A percentile compares a stretch with the other conserved stretches of the same genome.
phyloP scores from a whole-genome alignment of 2,113 vertebrate species.

The Anhinga rufa region DNA sequence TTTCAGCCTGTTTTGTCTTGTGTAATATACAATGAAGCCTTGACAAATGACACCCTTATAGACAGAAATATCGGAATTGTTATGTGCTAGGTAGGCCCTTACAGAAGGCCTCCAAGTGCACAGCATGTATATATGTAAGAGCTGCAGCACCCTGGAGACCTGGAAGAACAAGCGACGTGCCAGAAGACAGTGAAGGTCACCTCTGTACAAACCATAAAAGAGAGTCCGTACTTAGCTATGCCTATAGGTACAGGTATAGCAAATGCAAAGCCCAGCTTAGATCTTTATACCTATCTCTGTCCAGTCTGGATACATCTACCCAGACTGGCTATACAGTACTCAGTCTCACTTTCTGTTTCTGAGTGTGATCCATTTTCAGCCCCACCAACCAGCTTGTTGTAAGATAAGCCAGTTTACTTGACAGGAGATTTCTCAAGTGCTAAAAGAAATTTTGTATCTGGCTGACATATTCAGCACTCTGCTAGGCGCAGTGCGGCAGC shows the following conservation, averaged over 20 bases:
- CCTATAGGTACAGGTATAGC: not conserved
- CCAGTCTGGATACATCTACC: not conserved
- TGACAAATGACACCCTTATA: not conserved
- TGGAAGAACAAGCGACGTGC: not conserved
- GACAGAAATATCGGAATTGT: not conserved
- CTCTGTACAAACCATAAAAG: not conserved
- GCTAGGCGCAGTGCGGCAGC: fast-evolving
- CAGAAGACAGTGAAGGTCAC: not conserved
- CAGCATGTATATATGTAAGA: not conserved
- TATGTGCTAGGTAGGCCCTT: not conserved
- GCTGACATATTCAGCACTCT: not conserved
- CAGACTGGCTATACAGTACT: not conserved
- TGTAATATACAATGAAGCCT: not conserved
- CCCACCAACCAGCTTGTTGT: not conserved
- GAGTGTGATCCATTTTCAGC: not conserved
- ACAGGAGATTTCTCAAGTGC: not conserved
- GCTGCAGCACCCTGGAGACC: not conserved
- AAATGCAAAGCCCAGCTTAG: not conserved
- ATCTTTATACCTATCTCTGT: not conserved
- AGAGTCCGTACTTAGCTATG: not conserved
- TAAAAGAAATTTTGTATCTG: not conserved
- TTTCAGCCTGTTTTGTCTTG: not conserved
- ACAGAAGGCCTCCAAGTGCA: not conserved
- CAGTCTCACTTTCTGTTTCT: not conserved
- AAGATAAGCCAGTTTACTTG: not conserved